These are phyloP conservation scores for Ochotona curzoniae DNA, from an alignment of 2,113 vertebrate genomes.

Conservation along the genomic window DNA sequence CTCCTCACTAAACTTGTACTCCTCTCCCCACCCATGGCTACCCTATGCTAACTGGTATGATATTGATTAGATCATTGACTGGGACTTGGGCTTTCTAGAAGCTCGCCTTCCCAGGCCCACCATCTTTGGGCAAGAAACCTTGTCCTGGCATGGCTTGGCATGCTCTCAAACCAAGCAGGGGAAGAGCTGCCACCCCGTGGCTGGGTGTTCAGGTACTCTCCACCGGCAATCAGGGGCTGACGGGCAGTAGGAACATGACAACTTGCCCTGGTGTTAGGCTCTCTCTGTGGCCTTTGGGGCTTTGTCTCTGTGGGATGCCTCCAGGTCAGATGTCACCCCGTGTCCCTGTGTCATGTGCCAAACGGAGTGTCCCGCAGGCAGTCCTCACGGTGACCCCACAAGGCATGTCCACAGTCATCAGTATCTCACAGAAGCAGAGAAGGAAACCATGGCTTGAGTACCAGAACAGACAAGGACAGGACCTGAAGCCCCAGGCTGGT, in stretches of 20 bases:
- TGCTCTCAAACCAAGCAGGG: neutral
- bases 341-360: neutral
- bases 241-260: too few relatives aligned
- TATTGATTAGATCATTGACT: neutral
- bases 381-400: neutral
- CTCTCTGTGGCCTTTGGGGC: neutral
- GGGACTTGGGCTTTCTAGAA: neutral
- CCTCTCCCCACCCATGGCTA: neutral
- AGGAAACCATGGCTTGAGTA: neutral
- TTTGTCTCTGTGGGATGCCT: neutral
- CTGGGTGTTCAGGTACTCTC: neutral
- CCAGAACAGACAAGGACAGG: neutral
- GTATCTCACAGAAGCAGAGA: neutral
- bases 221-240: too few relatives aligned
- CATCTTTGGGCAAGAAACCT: neutral
- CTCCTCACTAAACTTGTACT: neutral
- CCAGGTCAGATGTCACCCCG: neutral
- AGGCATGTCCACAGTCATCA: neutral
- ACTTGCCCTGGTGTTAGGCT: neutral
- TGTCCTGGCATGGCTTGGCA: too few relatives aligned
- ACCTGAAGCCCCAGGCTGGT: neutral
- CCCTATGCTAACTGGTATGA: neutral
- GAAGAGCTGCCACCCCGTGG: neutral
- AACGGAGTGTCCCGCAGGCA: accelerated
- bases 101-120: too few relatives aligned